Evolutionary conservation across 2,113 vertebrate genomes (phyloP), one percentile per base, ranked within the genome.

Genomic region (Hirundichthys speculiger): DNA sequence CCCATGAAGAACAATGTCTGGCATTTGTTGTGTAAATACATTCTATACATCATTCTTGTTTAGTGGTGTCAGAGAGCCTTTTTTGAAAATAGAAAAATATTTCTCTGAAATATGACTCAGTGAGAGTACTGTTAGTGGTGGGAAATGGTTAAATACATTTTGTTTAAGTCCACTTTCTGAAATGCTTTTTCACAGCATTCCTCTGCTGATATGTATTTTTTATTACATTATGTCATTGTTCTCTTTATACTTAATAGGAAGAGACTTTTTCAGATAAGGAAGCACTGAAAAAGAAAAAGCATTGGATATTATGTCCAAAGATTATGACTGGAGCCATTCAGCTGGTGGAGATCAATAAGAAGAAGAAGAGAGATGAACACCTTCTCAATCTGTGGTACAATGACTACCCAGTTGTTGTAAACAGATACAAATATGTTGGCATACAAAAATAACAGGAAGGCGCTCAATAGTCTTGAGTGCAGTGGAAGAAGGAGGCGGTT

Each of bases 21-120:
- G 19, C 40, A 50, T 67, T 69, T 61, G 60, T 65, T 49, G 69
- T 89, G 85, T 88, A 91, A 77, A 91, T 88, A 91, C 20, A 73
- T 83, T 74, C 84, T 62, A 77, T 64, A 80, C 51, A 40, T 63
- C 41, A 53, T 46, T 62, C 24, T 75, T 50, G 54, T 76, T 69
- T 51, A 49, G 50, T 63, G 52, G 25, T 38, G 21, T 55, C 39
- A 42, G 25, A 25, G 34, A 68, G 59, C 45, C 11, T 73, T 82
- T 80, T n/a, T 54, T 47, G 68, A 71, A 47, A 30, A 38, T 43
- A n/a, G 15, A 13, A 47, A 58, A 22, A 34, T 34, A n/a, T n/a
- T n/a, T n/a, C n/a, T n/a, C n/a, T n/a, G n/a, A n/a, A n/a, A n/a
- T n/a, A n/a, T n/a, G n/a, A n/a, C n/a, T n/a, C n/a, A n/a, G 30